Evolutionary conservation across 2,113 vertebrate genomes (phyloP), one percentile per base, ranked within the genome.

Genomic region (Chloropsis cyanopogon): DNA sequence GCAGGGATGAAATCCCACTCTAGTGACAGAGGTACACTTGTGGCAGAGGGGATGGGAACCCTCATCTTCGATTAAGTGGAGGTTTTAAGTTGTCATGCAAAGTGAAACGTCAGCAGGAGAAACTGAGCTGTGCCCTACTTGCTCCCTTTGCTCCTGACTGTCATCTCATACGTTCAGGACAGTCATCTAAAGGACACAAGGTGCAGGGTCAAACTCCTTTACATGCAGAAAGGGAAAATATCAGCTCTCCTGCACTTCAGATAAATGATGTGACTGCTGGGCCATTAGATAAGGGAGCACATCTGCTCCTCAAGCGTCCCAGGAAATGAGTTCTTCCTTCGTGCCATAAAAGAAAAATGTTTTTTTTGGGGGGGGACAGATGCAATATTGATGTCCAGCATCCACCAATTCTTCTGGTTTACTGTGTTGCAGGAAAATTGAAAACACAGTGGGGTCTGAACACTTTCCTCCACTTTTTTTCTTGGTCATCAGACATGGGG

Each of bases 21-120:
- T 72, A 0, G 0, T 76, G 90, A 59, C 2, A n/a, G 81, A 83
- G 72, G 33, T 12, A 46, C 0, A 1, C 0, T 0, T 1, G 0
- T 61, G 70, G 37, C 25, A 64, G 65, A 18, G 25, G 59, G 70
- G 46, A 35, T 4, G 7, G 66, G 82, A 92, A 5, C 5, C 2
- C 59, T 86, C 68, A 35, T 47, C 76, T 86, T 92, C 5, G 4
- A 50, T 86, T 61, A 73, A 72, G 10, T 8, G 60, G 33, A 63
- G 80, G 91, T 86, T 94, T 96, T 83, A 80, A 56, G 33, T 90
- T 90, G 80, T 95, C 86, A 86, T 86, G 88, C 80, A 59, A 82
- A 94, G 69, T 56, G 73, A 94, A 86, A 96, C 4, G 12, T 88
- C 95, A 86, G 66, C 41, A 64, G 81, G 81, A 68, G 96, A 96